Evolutionary conservation across 2,113 vertebrate species (phyloP), one percentile per base, ranked within the genome.

Genomic region (Coreoperca whiteheadi): DNA sequence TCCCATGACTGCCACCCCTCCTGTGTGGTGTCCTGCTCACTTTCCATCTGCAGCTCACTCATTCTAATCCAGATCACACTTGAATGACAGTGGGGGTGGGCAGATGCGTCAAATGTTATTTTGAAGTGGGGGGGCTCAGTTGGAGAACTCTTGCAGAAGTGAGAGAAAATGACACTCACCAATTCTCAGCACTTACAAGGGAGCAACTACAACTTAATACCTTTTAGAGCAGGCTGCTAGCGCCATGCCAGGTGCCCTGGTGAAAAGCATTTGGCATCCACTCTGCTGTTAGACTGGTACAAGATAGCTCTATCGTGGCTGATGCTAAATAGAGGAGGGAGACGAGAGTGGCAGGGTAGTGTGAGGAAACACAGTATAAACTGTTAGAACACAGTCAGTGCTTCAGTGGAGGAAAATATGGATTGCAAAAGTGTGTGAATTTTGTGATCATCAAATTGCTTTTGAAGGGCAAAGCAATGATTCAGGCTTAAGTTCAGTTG

Each of bases 291-390:
- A 74, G 59, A 79, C 28, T 25, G 46, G 65, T 63, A 68, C 18
- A 63, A 50, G 50, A 85, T 39, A 77, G 74, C 84, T 80, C 72
- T 37, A 82, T 89, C 74, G 30, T 23, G 46, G 59, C 79, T 82
- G 65, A 54, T 74, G 83, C 76, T 77, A 53, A 78, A 76, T 48
- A 75, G 77, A 82, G 25, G 81, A 85, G 79, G 74, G 68, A 64
- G 74, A 59, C 1, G 59, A 77, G 76, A 74, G 76, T 63, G 73
- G 73, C 66, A 53, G 81, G 60, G 71, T 18, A 61, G 70, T 66
- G 86, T 61, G 91, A 78, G 77, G 82, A 85, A 88, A 88, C 71
- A 90, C 46, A 50, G 41, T 23, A 32, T 85, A 84, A 92, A 90
- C 84, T 91, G 89, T 91, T 64, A 72, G 70, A 84, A 79, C 53